Evolutionary conservation across 2,888 invertebrate genomes (phyloP).

Genomic region (Ditula angustiorana): DNA sequence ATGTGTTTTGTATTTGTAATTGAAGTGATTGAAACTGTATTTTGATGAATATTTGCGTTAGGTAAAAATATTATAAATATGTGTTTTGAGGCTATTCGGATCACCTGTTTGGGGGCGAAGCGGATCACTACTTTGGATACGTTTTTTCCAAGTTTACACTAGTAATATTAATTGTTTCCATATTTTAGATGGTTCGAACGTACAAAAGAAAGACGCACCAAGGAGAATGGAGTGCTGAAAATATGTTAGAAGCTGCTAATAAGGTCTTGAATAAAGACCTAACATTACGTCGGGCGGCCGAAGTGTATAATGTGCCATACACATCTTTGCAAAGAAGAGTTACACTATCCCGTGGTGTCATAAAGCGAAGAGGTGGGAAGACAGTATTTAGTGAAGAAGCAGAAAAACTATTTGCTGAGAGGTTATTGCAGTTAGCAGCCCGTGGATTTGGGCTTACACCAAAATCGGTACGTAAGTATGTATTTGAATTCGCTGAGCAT

Average conservation of each 20-base stretch:
- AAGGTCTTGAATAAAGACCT: background rate
- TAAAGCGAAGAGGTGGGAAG: background rate
- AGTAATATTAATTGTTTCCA: background rate
- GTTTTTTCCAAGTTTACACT: background rate
- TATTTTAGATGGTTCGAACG: background rate
- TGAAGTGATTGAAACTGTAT: background rate
- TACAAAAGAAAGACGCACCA: background rate
- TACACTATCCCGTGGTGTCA: conserved; percentile 5
- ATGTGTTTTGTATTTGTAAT: background rate
- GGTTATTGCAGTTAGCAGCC: no score
- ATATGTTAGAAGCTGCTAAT: background rate
- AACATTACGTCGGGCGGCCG: background rate
- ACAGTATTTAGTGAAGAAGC: no score
- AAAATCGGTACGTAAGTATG: no score
- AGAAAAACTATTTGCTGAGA: no score
- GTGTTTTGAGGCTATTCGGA: background rate
- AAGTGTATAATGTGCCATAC: background rate
- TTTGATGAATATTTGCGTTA: background rate
- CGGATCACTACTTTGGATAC: conserved; percentile 7
- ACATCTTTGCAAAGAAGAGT: background rate
- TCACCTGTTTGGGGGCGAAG: conserved; percentile 3
- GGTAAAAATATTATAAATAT: background rate
- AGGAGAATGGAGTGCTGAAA: conserved; percentile 2
- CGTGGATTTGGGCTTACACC: no score
- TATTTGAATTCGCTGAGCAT: no score